phyloP scores from a whole-genome alignment of 2,797 vertebrate species.

The Melanotaenia boesemani region DNA sequence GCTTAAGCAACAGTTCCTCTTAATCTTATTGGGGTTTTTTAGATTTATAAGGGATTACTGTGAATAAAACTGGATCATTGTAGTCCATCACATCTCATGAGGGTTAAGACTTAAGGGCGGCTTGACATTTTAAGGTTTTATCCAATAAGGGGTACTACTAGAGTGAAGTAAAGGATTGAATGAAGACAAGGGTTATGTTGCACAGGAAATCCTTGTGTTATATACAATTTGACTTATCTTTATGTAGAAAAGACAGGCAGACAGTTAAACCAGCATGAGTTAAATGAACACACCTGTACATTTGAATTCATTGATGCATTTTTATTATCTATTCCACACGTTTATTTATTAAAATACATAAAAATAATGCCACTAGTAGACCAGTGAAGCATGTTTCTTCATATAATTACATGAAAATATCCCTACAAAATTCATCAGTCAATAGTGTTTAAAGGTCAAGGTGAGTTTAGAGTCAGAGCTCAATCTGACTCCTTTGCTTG shows the following conservation, averaged over 20 bases:
- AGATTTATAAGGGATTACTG: constrained; percentile 7
- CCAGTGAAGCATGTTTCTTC: background rate
- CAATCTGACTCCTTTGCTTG: constrained; percentile 23
- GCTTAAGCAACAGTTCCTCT: background rate
- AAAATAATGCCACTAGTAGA: constrained; percentile 29
- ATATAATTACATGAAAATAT: constrained; percentile 36
- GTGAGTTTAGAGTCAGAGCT: constrained; percentile 25
- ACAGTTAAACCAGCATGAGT: background rate
- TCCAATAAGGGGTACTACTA: no score
- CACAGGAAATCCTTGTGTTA: no score
- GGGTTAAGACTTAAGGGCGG: no score
- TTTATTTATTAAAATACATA: constrained; percentile 50
- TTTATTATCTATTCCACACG: constrained; percentile 60
- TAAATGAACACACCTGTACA: constrained; percentile 23
- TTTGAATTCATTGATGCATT: constrained; percentile 55
- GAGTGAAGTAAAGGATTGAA: no score
- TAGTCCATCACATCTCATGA: no score
- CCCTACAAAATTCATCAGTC: constrained; percentile 1
- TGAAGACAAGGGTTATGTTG: no score
- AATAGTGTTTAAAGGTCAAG: constrained; percentile 28
- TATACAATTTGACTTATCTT: no score
- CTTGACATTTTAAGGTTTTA: no score
- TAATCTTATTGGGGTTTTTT: background rate
- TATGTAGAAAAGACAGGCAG: no score
- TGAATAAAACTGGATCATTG: no score